These are phyloP conservation scores for Montipora foliosa DNA, from an alignment of 64 coral and sea anemone species.

Conservation along the genomic window DNA sequence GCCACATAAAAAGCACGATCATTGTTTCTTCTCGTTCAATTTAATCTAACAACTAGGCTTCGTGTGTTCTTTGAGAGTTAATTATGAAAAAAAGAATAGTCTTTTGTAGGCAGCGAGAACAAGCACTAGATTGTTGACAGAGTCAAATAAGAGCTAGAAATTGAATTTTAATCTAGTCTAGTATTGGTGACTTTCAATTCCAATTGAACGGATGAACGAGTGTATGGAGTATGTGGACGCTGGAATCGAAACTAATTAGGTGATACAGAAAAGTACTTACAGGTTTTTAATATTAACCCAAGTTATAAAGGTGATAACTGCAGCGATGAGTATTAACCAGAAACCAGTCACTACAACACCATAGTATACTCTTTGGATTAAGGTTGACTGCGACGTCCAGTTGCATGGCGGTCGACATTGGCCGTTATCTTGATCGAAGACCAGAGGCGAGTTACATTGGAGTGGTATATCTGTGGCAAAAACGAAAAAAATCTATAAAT, in stretches of 20 bases:
- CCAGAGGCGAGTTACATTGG: slow-evolving; percentile 74
- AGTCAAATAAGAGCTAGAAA: too few relatives aligned
- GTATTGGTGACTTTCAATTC: too few relatives aligned
- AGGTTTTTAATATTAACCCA: slow-evolving; percentile 74
- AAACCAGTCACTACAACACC: slow-evolving; percentile 62
- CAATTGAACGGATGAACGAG: too few relatives aligned
- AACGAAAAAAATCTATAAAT: background rate
- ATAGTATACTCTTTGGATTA: slow-evolving; percentile 59
- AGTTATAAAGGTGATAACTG: slow-evolving; percentile 78
- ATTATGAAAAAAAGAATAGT: too few relatives aligned
- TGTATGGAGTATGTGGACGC: too few relatives aligned
- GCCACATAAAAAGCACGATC: too few relatives aligned
- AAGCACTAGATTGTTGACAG: too few relatives aligned
- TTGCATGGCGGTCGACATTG: slow-evolving; percentile 72
- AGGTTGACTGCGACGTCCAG: slow-evolving; percentile 67
- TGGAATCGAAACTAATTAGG: background rate
- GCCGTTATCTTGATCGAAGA: slow-evolving; percentile 57
- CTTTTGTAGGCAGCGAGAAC: too few relatives aligned
- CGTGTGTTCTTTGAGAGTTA: too few relatives aligned
- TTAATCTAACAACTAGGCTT: too few relatives aligned
- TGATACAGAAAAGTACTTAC: slow-evolving; percentile 23
- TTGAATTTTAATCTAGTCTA: too few relatives aligned
- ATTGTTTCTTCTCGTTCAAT: too few relatives aligned
- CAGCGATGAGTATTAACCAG: slow-evolving; percentile 78
- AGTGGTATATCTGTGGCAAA: background rate